Evolutionary conservation across 2,113 vertebrate species (phyloP).

Genomic region (Mobula hypostoma): DNA sequence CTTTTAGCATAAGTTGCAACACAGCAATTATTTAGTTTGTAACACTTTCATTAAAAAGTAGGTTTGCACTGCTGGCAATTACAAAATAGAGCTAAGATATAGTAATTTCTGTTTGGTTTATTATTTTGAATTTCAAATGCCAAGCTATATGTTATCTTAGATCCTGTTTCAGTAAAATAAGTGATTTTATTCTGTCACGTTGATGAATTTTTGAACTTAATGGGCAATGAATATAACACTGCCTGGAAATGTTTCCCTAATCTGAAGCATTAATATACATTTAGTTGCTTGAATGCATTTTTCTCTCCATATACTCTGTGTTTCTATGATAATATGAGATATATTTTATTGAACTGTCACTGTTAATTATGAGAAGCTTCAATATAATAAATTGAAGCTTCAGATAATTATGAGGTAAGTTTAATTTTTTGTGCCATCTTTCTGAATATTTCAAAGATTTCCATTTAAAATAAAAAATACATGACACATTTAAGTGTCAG

Average conservation of each 20-base stretch:
- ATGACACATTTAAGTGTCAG: not conserved
- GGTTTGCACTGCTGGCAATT: not conserved
- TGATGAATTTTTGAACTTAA: not conserved
- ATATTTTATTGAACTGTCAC: not conserved
- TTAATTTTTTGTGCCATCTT: not conserved
- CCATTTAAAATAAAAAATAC: not conserved
- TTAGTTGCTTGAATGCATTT: too few relatives aligned
- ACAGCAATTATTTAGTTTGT: slow-evolving; percentile 9
- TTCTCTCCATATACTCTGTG: too few relatives aligned
- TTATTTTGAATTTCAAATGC: not conserved
- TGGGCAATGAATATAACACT: not conserved
- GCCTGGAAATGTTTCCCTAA: too few relatives aligned
- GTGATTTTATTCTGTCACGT: not conserved
- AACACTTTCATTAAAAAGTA: slow-evolving; percentile 11
- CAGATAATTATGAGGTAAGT: not conserved
- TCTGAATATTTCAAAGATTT: not conserved
- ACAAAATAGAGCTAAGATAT: not conserved
- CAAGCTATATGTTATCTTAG: not conserved
- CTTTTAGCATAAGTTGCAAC: not conserved
- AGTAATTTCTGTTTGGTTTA: not conserved
- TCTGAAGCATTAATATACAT: too few relatives aligned
- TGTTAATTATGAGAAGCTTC: not conserved
- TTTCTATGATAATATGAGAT: not conserved
- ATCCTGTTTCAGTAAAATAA: not conserved
- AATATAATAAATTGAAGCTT: too few relatives aligned